A percentile compares a stretch with the other conserved stretches of the same genome.
These are phyloP conservation scores for Epizoanthus rinbou DNA, from an alignment of 92 coral and sea anemone species.

Conservation along the genomic window DNA sequence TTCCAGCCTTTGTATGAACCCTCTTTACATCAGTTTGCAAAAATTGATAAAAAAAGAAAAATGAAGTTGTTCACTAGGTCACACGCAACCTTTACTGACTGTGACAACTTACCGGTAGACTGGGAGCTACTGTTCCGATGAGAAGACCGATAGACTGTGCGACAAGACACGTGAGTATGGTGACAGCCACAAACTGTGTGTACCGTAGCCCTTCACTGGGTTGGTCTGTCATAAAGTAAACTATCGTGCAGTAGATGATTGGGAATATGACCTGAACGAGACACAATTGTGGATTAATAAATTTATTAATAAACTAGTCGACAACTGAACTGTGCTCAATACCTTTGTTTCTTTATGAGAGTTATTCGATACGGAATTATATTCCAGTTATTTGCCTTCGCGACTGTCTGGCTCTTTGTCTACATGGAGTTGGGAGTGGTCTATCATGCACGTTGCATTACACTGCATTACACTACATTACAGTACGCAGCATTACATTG, in stretches of 20 bases:
- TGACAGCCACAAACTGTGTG: slow-evolving; percentile 89
- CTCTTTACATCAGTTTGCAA: too few relatives aligned
- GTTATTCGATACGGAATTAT: not conserved
- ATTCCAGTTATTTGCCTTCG: too few relatives aligned
- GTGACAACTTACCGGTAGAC: slow-evolving; percentile 86
- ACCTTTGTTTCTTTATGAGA: too few relatives aligned
- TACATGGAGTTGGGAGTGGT: too few relatives aligned
- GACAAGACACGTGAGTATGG: slow-evolving; percentile 94
- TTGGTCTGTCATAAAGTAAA: slow-evolving; percentile 98
- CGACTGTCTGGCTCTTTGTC: too few relatives aligned
- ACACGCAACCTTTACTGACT: not conserved
- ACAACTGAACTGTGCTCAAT: not conserved
- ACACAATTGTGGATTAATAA: not conserved
- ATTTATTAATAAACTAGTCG: not conserved
- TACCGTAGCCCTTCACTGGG: slow-evolving; percentile 96
- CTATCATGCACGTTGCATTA: too few relatives aligned
- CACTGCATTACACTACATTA: too few relatives aligned
- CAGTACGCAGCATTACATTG: too few relatives aligned
- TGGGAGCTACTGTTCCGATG: slow-evolving; percentile 99
- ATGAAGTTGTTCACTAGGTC: too few relatives aligned
- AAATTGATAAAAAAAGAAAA: too few relatives aligned
- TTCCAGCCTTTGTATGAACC: too few relatives aligned
- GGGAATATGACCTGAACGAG: slow-evolving; percentile 80
- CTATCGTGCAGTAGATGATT: slow-evolving; percentile 96
- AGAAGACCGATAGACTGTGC: slow-evolving; percentile 98